phyloP scores from a whole-genome alignment of 2,797 vertebrate genomes.

The Glyptemys insculpta region DNA sequence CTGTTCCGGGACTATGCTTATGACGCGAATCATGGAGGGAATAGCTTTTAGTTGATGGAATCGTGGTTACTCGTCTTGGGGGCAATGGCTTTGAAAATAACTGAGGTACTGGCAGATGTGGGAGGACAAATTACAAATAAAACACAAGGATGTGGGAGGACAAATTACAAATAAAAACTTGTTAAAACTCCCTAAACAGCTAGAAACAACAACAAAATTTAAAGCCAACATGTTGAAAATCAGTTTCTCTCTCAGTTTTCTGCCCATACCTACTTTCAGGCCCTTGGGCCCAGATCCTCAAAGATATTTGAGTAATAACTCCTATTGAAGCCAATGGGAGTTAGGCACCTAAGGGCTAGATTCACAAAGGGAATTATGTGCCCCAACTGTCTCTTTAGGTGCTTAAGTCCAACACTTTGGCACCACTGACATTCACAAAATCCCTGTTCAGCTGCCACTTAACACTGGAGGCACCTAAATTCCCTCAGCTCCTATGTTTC shows the following conservation, averaged over 20 bases:
- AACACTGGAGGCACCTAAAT: background rate
- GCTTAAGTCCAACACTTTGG: background rate
- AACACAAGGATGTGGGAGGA: background rate
- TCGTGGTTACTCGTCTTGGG: background rate
- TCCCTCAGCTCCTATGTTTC: background rate
- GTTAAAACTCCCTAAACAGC: background rate
- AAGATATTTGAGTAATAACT: background rate
- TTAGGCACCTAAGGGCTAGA: background rate
- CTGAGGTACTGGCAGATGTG: background rate
- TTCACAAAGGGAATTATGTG: background rate
- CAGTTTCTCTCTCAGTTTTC: background rate
- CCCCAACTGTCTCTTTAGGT: too few species aligned
- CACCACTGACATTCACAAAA: background rate
- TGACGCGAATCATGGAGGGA: background rate
- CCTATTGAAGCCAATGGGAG: background rate
- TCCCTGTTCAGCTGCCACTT: background rate
- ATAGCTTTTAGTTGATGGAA: background rate
- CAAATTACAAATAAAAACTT: fast-evolving
- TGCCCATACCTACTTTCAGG: background rate
- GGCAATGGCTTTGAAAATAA: background rate
- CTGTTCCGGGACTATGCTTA: fast-evolving
- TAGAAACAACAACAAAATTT: background rate
- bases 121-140: too few species aligned
- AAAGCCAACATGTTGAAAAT: background rate
- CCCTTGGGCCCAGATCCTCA: background rate